These are phyloP conservation scores for Rhagium mordax DNA, from an alignment of 2,888 invertebrate species.

Conservation along the genomic window DNA sequence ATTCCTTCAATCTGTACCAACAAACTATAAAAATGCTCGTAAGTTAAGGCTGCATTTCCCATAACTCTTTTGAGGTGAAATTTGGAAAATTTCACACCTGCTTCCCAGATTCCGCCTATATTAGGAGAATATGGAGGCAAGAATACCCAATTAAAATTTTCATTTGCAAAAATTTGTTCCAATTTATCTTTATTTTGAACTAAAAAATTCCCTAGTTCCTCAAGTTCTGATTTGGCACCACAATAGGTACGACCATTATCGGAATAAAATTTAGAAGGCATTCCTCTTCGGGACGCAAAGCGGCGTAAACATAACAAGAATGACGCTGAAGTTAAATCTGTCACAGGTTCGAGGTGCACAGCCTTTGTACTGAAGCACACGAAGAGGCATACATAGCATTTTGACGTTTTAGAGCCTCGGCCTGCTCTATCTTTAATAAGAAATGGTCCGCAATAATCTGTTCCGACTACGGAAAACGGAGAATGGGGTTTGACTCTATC, in stretches of 20 bases:
- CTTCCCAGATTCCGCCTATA: constrained; percentile 40
- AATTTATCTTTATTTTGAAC: not conserved
- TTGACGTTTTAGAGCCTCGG: not conserved
- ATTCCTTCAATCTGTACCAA: constrained; percentile 43
- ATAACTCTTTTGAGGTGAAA: constrained; percentile 35
- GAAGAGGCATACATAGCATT: constrained; percentile 9
- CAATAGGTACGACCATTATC: constrained; percentile 21
- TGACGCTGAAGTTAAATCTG: not conserved
- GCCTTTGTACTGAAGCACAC: not conserved
- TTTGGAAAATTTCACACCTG: too few species aligned
- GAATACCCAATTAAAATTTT: constrained; percentile 38
- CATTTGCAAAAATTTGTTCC: constrained; percentile 3
- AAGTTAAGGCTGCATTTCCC: constrained; percentile 35
- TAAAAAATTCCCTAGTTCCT: constrained; percentile 20
- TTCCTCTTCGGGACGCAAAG: constrained; percentile 16
- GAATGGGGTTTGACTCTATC: not conserved
- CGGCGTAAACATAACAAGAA: constrained; percentile 14
- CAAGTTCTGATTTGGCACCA: constrained; percentile 15
- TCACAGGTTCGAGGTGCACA: not conserved
- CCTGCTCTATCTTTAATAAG: not conserved
- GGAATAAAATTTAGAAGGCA: constrained; percentile 19
- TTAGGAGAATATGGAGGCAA: constrained; percentile 42
- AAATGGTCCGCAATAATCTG: not conserved
- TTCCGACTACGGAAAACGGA: not conserved
- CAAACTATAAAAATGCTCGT: constrained; percentile 41